phyloP scores from a whole-genome alignment of 2,888 invertebrate genomes.

The Euplagia quadripunctaria region DNA sequence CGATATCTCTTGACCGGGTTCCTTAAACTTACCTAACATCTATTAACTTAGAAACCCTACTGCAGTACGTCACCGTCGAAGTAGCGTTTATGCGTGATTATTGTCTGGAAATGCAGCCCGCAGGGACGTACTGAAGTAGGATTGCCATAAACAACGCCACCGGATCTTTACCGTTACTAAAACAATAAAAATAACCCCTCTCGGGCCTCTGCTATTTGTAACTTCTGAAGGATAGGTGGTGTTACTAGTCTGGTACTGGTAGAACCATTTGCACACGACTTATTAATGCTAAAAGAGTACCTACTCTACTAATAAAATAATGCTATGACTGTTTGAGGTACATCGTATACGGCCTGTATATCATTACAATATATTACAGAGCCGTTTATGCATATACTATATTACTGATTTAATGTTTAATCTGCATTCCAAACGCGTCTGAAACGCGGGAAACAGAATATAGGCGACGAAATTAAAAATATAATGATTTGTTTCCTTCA shows the following conservation, averaged over 20 bases:
- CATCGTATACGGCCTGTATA: neutral
- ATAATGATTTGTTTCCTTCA: too few species aligned
- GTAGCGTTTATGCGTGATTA: too few species aligned
- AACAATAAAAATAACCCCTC: neutral
- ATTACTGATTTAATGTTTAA: too few species aligned
- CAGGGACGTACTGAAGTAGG: too few species aligned
- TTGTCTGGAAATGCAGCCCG: neutral
- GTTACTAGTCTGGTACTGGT: neutral
- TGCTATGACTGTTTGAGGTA: neutral
- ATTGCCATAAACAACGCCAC: neutral
- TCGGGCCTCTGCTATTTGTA: neutral
- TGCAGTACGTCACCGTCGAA: too few species aligned
- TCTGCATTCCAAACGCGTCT: too few species aligned
- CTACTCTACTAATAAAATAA: neutral
- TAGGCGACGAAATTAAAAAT: too few species aligned
- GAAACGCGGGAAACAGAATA: too few species aligned
- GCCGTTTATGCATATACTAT: neutral
- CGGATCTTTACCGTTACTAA: neutral
- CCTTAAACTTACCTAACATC: too few species aligned
- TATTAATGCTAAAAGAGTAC: neutral
- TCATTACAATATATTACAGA: neutral
- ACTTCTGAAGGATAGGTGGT: neutral
- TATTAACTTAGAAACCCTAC: too few species aligned
- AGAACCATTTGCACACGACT: neutral
- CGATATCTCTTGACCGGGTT: too few species aligned